Evolutionary conservation across 2,888 invertebrate species (phyloP), one percentile per base, ranked within the genome.

Genomic region (Drosophila picticornis): DNA sequence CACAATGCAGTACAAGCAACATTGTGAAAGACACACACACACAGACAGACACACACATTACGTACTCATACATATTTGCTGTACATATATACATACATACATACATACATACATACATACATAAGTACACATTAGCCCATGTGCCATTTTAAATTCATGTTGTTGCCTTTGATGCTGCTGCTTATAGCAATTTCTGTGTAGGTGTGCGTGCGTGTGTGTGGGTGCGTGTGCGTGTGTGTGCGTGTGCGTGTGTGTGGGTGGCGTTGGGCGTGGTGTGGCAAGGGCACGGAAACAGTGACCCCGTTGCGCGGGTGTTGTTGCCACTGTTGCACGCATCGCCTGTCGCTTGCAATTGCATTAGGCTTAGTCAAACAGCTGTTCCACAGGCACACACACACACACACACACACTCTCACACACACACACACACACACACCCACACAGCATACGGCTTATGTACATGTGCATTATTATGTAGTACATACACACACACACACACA

Each of bases 281-380:
- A 51, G n/a, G 19, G 51, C 51, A 19, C 11, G 11, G 29, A 27
- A 36, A 38, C 19, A 13, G 55, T 43, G 57, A 57, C 56, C 57
- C 31, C 40, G n/a, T 57, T 56, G 29, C 13, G 13, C 31, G 40
- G 7, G n/a, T 57, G 22, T 31, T 57, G 22, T 31, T 53, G 38
- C 38, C 60, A 19, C 36, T 60, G 36, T 61, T 61, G 55, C 60
- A 61, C 34, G 60, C 38, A 22, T 55, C 55, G 38, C 19, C n/a
- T 43, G 62, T 27, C 52, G 43, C 43, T 34, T 66, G 52, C 62
- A 46, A 52, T 62, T 53, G 57, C 43, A 46, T 66, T 22, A 62
- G 43, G 51, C 29, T 52, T 27, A 7, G 29, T 34, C 25, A 19
- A 22, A 66, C 66, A 66, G 66, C 66, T 66, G 66, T 66, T 64